phyloP scores from a whole-genome alignment of 2,888 invertebrate species.

The Monopis laevigella region DNA sequence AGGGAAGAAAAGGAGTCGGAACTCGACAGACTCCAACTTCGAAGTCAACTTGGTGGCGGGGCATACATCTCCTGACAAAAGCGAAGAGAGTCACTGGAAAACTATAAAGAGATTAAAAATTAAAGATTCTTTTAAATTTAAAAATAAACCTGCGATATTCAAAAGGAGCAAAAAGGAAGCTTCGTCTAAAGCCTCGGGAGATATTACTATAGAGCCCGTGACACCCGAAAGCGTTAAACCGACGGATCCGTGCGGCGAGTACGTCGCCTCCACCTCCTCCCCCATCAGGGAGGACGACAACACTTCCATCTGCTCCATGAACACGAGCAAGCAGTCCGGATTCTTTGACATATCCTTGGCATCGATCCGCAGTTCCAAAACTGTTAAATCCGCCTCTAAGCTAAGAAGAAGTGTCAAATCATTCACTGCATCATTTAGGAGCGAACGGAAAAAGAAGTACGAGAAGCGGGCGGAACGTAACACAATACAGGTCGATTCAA shows the following conservation, averaged over 20 bases:
- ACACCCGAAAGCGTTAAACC: constrained; percentile 51
- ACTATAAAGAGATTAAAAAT: constrained; percentile 61
- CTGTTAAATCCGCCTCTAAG: constrained; percentile 57
- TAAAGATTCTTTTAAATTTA: constrained; percentile 62
- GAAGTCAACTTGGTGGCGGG: constrained; percentile 48
- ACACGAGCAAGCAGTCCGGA: constrained; percentile 58
- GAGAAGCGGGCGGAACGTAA: constrained; percentile 52
- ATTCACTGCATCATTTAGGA: constrained; percentile 61
- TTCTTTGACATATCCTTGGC: constrained; percentile 62
- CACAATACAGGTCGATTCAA: constrained; percentile 48
- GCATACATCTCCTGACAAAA: constrained; percentile 50
- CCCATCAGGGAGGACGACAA: constrained; percentile 58
- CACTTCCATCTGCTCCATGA: constrained; percentile 53
- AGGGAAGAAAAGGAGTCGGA: constrained; percentile 57
- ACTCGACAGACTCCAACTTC: constrained; percentile 58
- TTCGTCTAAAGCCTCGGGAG: constrained; percentile 44
- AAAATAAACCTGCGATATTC: constrained; percentile 57
- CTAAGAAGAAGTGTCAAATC: constrained; percentile 58
- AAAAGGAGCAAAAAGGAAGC: constrained; percentile 55
- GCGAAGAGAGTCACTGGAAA: constrained; percentile 60
- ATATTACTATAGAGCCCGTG: constrained; percentile 49
- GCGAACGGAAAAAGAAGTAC: constrained; percentile 61
- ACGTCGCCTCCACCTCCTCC: constrained; percentile 52
- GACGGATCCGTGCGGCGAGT: constrained; percentile 54
- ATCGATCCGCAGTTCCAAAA: constrained; percentile 50